Base-by-base conservation (phyloP, 2,888 invertebrate genomes). In the Pyrrhia umbra region DNA sequence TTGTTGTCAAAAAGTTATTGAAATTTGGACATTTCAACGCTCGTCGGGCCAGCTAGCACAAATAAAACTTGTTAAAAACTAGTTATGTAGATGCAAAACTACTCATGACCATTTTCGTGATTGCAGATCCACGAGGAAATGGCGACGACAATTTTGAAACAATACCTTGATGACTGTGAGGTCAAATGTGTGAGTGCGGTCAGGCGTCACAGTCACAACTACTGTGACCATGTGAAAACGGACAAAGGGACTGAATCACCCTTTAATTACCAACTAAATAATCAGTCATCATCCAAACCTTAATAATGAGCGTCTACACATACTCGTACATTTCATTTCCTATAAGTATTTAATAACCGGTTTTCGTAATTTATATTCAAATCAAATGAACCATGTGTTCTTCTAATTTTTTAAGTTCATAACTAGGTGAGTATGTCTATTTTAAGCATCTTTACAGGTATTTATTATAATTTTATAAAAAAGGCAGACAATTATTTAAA, bases 221-320 rank as follows among this genome's bases (percentile, higher is more conserved):
- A 34, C 30, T 61, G 52, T 52, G 46, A 40, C 54, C 30, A 30
- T 61, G 52, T 47, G n/a, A n/a, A 46, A 59, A 58, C 50, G 25
- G 70, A 78, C 75, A 77, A 80, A 70, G 64, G 50, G 15, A 43
- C 39, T 78, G 73, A 77, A 66, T 79, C 71, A 74, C 42, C 58
- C 27, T 16, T 50, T 79, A 79, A 83, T 85, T 86, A 83, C 84
- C 82, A 70, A 80, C 86, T 81, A 76, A 10, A 61, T 68, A 86
- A 86, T 84, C 86, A 8, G 60, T 60, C 8, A 50, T 55, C 77
- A 74, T 74, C 16, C 56, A 21, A 46, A 47, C 45, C 55, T 63
- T 59, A 54, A 45, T 74, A 52, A 60, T 52, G 54, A 59, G 54
- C 58, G 62, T n/a, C n/a, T 34, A 34, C 34, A 34, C 34, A 34